Base-by-base conservation (phyloP, 2,888 invertebrate species). In the Leptodirus hochenwartii region DNA sequence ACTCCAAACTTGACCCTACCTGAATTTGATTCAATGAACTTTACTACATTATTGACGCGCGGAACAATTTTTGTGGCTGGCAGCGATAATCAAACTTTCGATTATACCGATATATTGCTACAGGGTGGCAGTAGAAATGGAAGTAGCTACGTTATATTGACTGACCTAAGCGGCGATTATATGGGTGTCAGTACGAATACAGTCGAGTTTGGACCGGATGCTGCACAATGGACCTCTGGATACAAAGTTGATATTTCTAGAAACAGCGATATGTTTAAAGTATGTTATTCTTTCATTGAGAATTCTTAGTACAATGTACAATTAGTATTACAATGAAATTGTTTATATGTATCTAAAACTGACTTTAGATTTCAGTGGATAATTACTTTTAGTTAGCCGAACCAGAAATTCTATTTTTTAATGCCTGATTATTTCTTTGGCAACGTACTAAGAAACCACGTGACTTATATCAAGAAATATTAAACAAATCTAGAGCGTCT, bases 21-120 rank as follows among this genome's bases (percentile, higher is more conserved):
- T n/a, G 44, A 50, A 33, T 54, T 67, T 35, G 62, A 67, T 51
- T 52, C 51, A 39, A 51, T 45, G 31, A 56, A 58, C 22, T 66
- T 68, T 54, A 60, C 58, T 43, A 46, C 47, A 20, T 54, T 68
- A 27, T 51, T 69, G 37, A 47, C 47, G 36, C 43, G 48, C 36
- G 68, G 67, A 1, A 51, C 25, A 4, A 54, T 65, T 5, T 61
- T 58, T 34, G 43, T 66, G 11, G 66, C 60, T 16, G 66, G 65
- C 17, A 56, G 54, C 28, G 54, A 54, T 37, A 47, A 46, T 15
- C 45, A 42, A 30, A 50, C 48, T 1, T 54, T 53, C 30, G 48
- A 56, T 37, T 53, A 52, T 35, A 37, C 41, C 23, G 41, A 34
- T 6, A 42, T 46, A 9, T 47, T 53, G n/a, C n/a, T n/a, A 20